These are phyloP conservation scores for Metopolophium dirhodum DNA, from an alignment of 1,140 invertebrate genomes.

Conservation along the genomic window DNA sequence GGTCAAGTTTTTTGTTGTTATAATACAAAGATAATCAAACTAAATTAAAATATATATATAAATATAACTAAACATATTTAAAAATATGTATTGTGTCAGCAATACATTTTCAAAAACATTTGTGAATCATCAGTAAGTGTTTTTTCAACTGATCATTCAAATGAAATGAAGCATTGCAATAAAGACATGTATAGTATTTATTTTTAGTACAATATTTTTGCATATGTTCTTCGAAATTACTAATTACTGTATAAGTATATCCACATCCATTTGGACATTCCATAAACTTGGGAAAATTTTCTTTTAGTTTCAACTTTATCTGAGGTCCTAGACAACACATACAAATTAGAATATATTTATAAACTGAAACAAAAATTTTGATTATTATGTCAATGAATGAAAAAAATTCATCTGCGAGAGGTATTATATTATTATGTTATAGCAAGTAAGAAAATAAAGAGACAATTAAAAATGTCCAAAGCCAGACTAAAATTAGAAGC, in stretches of 20 bases:
- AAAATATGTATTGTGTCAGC: background rate
- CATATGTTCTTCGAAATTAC: constrained; percentile 22
- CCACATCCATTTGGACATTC: constrained; percentile 57
- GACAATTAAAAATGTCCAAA: background rate
- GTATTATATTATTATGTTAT: background rate
- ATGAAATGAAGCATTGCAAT: constrained; percentile 45
- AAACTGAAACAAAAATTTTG: background rate
- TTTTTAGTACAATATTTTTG: constrained; percentile 49
- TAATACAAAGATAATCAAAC: background rate
- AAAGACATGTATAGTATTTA: constrained; percentile 47
- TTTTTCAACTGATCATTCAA: constrained; percentile 45
- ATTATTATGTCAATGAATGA: background rate
- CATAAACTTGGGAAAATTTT: constrained; percentile 45
- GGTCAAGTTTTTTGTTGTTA: background rate
- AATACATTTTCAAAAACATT: constrained; percentile 37
- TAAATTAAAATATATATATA: background rate
- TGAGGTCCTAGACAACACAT: background rate
- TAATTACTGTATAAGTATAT: constrained; percentile 34
- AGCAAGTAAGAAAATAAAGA: background rate
- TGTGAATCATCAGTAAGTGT: constrained; percentile 50
- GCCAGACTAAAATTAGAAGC: background rate
- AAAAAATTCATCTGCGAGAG: background rate
- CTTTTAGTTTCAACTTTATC: constrained; percentile 4
- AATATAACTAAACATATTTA: background rate
- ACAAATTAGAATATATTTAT: background rate